A percentile compares a stretch with the other conserved stretches of the same genome.
Evolutionary conservation across 2,888 invertebrate genomes (phyloP).

Genomic region (Andrena camellia): DNA sequence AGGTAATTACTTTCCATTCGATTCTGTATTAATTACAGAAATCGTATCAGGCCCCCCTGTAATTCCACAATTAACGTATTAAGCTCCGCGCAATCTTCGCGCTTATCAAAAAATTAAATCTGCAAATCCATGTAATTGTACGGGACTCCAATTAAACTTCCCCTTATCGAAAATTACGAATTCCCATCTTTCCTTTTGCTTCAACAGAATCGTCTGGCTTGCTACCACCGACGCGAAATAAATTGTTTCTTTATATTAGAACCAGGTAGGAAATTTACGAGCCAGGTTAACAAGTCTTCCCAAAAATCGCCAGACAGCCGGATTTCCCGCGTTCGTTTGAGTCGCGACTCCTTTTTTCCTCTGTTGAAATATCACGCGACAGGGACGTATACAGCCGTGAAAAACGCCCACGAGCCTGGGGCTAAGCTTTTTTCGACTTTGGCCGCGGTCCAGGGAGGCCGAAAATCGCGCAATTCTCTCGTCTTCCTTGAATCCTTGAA

Average conservation of each 20-base stretch:
- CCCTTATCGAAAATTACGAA: neutral
- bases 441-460: slow-evolving; percentile 47
- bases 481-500: slow-evolving; percentile 40
- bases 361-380: slow-evolving; percentile 20
- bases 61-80: neutral
- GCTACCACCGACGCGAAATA: neutral
- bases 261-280: neutral
- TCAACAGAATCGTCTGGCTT: neutral
- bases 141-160: neutral
- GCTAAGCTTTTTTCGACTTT: slow-evolving; percentile 45
- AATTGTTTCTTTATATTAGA: neutral
- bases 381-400: slow-evolving; percentile 21
- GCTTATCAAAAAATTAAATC: slow-evolving; percentile 36
- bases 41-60: neutral
- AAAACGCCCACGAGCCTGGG: slow-evolving; percentile 17
- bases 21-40: neutral
- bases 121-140: neutral
- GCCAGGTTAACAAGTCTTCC: neutral
- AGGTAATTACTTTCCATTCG: neutral
- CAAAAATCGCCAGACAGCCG: neutral
- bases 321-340: neutral
- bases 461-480: slow-evolving; percentile 47
- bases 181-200: neutral
- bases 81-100: neutral
- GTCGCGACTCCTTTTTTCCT: neutral